Conservation (phyloP, 2,888 invertebrate genomes). For the Lepas anatifera region DNA sequence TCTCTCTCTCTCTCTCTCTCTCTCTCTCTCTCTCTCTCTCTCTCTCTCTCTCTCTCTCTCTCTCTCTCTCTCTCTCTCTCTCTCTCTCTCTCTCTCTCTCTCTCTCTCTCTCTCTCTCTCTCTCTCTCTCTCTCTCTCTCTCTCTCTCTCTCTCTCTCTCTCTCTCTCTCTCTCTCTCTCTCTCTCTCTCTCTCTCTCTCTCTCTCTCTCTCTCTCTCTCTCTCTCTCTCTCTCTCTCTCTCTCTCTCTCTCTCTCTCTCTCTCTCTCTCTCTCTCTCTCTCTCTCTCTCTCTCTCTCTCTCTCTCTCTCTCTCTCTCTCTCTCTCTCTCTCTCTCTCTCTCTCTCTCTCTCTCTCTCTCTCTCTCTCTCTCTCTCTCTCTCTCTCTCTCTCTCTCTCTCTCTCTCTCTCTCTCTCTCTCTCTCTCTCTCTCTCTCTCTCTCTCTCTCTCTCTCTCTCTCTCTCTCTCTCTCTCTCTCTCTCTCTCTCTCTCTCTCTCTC, state of each 20-base stretch:
- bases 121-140: conserved; percentile 10
- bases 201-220: not conserved
- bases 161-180: conserved; percentile 14
- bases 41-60: conserved; percentile 11
- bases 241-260: not conserved
- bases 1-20: conserved; percentile 14
- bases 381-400: too few species aligned
- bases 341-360: conserved; percentile 28
- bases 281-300: not conserved
- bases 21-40: conserved; percentile 10
- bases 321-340: not conserved
- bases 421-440: too few species aligned
- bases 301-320: not conserved
- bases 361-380: too few species aligned
- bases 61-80: conserved; percentile 12
- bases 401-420: too few species aligned
- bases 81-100: conserved; percentile 10
- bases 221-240: conserved; percentile 7
- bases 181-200: conserved; percentile 11
- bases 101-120: conserved; percentile 14
- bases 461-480: too few species aligned
- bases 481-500: too few species aligned
- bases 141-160: conserved; percentile 14
- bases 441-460: too few species aligned
- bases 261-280: not conserved